Conservation (phyloP, 1,140 invertebrate genomes). For the Nephotettix cincticeps region DNA sequence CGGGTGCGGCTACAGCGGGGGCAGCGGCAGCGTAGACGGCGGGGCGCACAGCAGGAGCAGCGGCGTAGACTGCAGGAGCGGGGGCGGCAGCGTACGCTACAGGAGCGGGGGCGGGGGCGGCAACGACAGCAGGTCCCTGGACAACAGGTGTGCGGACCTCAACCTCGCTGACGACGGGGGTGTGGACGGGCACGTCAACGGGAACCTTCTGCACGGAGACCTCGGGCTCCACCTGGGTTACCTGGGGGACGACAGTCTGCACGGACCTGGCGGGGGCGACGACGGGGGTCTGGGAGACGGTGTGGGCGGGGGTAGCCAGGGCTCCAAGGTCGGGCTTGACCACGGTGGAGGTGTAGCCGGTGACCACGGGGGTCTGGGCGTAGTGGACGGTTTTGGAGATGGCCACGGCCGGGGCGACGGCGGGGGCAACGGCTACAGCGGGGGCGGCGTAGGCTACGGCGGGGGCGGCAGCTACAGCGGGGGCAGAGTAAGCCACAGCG, state of each 20-base stretch:
- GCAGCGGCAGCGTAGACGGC: constrained; percentile 43
- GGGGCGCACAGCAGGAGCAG: too few species aligned
- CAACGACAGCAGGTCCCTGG: constrained; percentile 43
- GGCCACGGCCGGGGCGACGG: constrained; percentile 36
- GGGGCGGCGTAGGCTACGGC: constrained; percentile 43
- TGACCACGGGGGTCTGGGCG: constrained; percentile 46
- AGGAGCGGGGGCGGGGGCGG: constrained; percentile 44
- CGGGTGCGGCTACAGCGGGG: constrained; percentile 46
- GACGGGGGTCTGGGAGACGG: constrained; percentile 36
- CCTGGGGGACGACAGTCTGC: constrained; percentile 38
- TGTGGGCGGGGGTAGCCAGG: constrained; percentile 34
- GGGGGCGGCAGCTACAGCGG: constrained; percentile 51
- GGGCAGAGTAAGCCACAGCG: constrained; percentile 50
- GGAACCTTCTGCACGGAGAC: constrained; percentile 37
- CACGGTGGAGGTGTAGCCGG: constrained; percentile 43
- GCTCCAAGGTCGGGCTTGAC: constrained; percentile 39
- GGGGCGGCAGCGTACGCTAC: constrained; percentile 41
- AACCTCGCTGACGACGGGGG: constrained; percentile 37
- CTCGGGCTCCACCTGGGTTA: constrained; percentile 40
- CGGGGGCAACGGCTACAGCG: constrained; percentile 37
- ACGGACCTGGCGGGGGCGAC: constrained; percentile 35
- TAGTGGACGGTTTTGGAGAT: constrained; percentile 48
- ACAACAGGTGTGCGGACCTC: constrained; percentile 42
- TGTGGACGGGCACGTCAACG: constrained; percentile 37
- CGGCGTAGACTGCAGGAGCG: constrained; percentile 36